Evolutionary conservation across 35 echinoderm and acorn worm species (phyloP), one percentile per base, ranked within the genome.

Genomic region (Nesometra sesokonis): DNA sequence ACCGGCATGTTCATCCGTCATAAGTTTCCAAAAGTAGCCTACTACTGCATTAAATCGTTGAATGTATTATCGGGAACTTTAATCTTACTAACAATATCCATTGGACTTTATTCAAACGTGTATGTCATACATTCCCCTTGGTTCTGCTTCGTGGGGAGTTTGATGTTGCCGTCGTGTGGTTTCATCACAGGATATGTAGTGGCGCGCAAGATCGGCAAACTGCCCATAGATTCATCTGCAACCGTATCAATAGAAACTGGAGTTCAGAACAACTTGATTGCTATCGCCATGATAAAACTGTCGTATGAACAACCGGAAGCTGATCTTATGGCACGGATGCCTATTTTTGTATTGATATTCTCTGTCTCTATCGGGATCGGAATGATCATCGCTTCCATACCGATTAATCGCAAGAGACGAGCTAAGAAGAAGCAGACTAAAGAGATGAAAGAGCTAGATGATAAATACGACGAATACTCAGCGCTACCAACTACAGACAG

Each of bases 201-300:
- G 30, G 84, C 89, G 11, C 86, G 87, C 85, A 94, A 87, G 82
- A 84, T 90, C 11, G 11, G 57, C 0, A n/a, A 76, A 13, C 83
- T 92, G 34, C 85, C 85, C 17, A 79, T 79, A 32, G 91, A 93
- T 57, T 93, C 95, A 0, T 83, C 92, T 0, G 82, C 89, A 46
- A 98, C 95, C 0, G 89, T 98, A 31, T 86, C 81, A 5, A 85
- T 94, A 29, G 95, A 98, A 85, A 98, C 95, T n/a, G 95, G 95
- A 13, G 92, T 98, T 0, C 95, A 98, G 86, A 98, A 98, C 78
- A 98, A 98, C 43, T 84, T 98, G 0, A 90, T 98, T 32, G 95
- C 95, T 31, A 94, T 93, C 30, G 91, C 95, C 3, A 91, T 98
- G 82, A 86, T 98, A 15, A 93, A 93, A 85, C 92, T 94, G 23